These are phyloP conservation scores for Charaxes varanes DNA, from an alignment of 1,140 invertebrate genomes.

Conservation along the genomic window DNA sequence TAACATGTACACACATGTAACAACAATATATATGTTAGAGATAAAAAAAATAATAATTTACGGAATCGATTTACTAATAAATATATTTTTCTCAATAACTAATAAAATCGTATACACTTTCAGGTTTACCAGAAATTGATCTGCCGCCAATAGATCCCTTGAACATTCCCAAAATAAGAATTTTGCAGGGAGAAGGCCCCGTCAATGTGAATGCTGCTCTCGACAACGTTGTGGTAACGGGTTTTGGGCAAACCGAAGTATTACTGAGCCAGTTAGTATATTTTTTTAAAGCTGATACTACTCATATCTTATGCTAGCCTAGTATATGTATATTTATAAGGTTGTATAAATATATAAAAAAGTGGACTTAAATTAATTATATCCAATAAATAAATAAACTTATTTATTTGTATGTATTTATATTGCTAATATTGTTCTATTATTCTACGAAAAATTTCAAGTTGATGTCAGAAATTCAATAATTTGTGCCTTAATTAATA, in stretches of 20 bases:
- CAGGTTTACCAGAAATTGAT: slow-evolving; percentile 74
- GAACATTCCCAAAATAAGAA: slow-evolving; percentile 77
- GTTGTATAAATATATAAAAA: no score
- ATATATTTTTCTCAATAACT: slow-evolving; percentile 10
- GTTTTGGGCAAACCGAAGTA: slow-evolving; percentile 78
- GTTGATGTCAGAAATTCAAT: no score
- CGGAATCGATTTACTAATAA: no score
- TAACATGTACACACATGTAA: no score
- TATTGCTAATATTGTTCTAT: no score
- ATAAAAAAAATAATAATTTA: no score
- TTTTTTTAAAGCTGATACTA: slow-evolving; percentile 4
- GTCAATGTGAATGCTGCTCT: slow-evolving; percentile 81
- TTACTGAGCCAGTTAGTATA: slow-evolving; percentile 76
- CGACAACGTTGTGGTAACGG: slow-evolving; percentile 77
- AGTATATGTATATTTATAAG: neutral
- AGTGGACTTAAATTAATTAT: no score
- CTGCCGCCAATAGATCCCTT: slow-evolving; percentile 79
- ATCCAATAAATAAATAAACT: no score
- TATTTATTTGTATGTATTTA: no score
- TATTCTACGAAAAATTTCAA: no score
- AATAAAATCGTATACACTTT: slow-evolving; percentile 19
- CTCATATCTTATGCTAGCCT: neutral
- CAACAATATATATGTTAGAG: no score
- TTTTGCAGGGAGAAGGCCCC: slow-evolving; percentile 79
- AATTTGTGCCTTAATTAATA: no score